These are phyloP conservation scores for Tapirus indicus DNA, from an alignment of 2,797 vertebrate species.

Conservation along the genomic window DNA sequence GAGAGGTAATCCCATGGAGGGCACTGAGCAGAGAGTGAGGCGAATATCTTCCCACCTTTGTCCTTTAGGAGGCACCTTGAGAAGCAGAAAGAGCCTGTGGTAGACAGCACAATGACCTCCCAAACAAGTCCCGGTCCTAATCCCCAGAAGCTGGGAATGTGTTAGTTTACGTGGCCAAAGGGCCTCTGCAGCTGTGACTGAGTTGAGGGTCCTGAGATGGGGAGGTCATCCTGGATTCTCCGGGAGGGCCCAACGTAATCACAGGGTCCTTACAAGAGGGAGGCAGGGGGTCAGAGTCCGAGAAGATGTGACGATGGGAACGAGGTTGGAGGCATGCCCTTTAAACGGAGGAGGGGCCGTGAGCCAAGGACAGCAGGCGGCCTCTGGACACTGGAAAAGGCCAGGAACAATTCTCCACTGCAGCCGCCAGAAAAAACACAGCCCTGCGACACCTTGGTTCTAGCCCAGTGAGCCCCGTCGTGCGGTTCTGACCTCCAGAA, in stretches of 20 bases:
- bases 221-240: neutral
- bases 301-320: neutral
- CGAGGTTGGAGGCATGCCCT: neutral
- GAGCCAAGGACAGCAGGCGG: neutral
- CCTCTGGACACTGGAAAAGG: neutral
- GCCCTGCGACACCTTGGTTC: neutral
- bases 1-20: neutral
- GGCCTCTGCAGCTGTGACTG: neutral
- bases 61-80: neutral
- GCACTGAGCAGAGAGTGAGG: neutral
- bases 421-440: neutral
- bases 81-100: neutral
- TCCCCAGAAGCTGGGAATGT: neutral
- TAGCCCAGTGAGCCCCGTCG: neutral
- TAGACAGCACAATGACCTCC: neutral
- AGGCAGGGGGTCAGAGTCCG: neutral
- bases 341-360: neutral
- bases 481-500: neutral
- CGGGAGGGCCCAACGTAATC: neutral
- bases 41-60: neutral
- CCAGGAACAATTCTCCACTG: neutral
- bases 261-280: neutral
- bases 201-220: neutral
- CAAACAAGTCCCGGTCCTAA: neutral
- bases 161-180: neutral